A percentile compares a stretch with the other conserved stretches of the same genome.
Conservation (phyloP, 2,888 invertebrate genomes). For the Panopea generosa region DNA sequence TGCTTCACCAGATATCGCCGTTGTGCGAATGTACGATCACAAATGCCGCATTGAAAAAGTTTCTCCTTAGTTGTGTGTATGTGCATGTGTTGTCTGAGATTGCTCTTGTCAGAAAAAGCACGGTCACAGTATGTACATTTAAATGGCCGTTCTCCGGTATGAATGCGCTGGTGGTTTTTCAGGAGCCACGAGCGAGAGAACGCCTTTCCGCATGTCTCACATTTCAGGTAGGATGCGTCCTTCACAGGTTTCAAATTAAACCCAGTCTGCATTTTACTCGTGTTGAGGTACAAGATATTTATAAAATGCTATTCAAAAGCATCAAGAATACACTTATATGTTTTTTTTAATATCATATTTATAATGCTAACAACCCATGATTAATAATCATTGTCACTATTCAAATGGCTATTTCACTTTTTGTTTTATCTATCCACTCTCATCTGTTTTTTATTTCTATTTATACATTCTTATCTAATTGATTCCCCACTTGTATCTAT, state of each 20-base stretch:
- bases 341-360: too few species aligned
- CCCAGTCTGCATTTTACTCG: constrained; percentile 25
- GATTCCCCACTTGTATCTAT: too few species aligned
- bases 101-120: constrained; percentile 56
- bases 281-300: not conserved
- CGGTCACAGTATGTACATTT: constrained; percentile 51
- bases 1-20: constrained; percentile 54
- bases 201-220: constrained; percentile 43
- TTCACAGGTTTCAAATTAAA: constrained; percentile 33
- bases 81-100: constrained; percentile 51
- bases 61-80: constrained; percentile 59
- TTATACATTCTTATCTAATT: too few species aligned
- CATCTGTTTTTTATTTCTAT: too few species aligned
- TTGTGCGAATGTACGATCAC: constrained; percentile 51
- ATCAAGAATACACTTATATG: not conserved
- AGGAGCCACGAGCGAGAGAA: constrained; percentile 54
- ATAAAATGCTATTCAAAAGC: not conserved
- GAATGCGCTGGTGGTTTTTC: constrained; percentile 52
- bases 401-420: too few species aligned
- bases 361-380: too few species aligned
- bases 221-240: constrained; percentile 39
- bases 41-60: constrained; percentile 52
- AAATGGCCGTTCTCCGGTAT: constrained; percentile 54
- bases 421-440: too few species aligned
- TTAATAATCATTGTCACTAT: too few species aligned